These are phyloP conservation scores for Aegotheles bennettii DNA, from an alignment of 2,113 vertebrate species.

Conservation along the genomic window DNA sequence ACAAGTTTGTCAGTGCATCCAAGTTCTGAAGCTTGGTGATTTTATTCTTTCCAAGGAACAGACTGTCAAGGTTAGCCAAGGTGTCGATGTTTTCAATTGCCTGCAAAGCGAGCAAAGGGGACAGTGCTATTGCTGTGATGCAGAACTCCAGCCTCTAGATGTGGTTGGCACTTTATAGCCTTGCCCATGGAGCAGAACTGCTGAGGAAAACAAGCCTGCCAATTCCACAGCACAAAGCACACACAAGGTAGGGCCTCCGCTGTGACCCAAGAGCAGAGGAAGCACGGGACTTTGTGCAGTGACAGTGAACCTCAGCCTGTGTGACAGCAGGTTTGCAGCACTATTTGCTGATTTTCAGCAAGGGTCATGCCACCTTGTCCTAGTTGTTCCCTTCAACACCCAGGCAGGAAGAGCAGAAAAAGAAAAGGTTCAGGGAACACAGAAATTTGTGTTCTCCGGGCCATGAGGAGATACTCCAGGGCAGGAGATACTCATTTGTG, in stretches of 20 bases:
- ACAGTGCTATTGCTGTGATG: not conserved
- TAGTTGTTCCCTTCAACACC: not conserved
- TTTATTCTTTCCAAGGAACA: conserved; percentile 98
- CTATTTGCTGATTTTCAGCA: not conserved
- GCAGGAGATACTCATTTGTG: not conserved
- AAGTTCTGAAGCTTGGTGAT: conserved; percentile 95
- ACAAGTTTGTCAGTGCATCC: conserved; percentile 87
- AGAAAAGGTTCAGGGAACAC: not conserved
- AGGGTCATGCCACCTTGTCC: not conserved
- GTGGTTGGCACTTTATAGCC: not conserved
- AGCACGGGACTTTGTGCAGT: not conserved
- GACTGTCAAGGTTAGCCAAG: conserved; percentile 84
- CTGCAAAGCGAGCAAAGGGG: conserved; percentile 59
- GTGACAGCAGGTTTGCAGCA: not conserved
- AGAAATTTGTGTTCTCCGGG: too few relatives aligned
- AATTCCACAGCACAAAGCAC: not conserved
- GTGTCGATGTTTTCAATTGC: conserved; percentile 91
- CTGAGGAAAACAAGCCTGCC: not conserved
- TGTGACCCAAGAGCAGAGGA: not conserved
- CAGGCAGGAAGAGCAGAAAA: not conserved
- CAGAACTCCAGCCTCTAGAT: not conserved
- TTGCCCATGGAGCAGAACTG: not conserved
- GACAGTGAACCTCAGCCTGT: not conserved
- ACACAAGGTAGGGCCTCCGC: not conserved
- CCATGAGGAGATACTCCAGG: not conserved